phyloP scores from a whole-genome alignment of 2,888 invertebrate species.

The Dusona sp. region DNA sequence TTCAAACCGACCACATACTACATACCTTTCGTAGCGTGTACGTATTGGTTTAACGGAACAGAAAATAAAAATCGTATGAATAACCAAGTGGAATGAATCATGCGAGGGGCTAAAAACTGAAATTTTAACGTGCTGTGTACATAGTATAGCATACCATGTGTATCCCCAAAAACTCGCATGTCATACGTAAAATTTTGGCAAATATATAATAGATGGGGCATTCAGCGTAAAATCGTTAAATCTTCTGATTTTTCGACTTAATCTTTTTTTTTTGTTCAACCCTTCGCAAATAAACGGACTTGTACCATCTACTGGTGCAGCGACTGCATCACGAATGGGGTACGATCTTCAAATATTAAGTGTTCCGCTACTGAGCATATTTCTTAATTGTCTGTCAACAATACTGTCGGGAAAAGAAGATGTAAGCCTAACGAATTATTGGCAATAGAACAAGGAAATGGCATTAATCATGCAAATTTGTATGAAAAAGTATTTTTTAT shows the following conservation, averaged over 20 bases:
- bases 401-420: background rate
- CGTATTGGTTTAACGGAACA: constrained; percentile 39
- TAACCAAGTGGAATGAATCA: constrained; percentile 3
- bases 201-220: constrained; percentile 14
- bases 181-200: constrained; percentile 43
- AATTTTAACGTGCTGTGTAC: constrained; percentile 43
- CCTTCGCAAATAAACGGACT: background rate
- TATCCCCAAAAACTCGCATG: constrained; percentile 19
- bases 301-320: background rate
- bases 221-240: background rate
- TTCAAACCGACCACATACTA: constrained; percentile 9
- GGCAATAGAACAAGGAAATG: background rate
- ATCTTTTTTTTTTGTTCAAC: background rate
- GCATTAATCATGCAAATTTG: background rate
- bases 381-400: background rate
- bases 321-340: background rate
- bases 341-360: background rate
- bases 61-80: constrained; percentile 19
- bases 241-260: background rate
- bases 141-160: constrained; percentile 17
- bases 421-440: background rate
- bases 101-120: constrained; percentile 15
- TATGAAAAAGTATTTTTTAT: background rate
- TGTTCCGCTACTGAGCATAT: background rate
- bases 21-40: constrained; percentile 16